These are phyloP conservation scores for Bacillus rossius DNA, from an alignment of 1,140 invertebrate genomes.

Conservation along the genomic window DNA sequence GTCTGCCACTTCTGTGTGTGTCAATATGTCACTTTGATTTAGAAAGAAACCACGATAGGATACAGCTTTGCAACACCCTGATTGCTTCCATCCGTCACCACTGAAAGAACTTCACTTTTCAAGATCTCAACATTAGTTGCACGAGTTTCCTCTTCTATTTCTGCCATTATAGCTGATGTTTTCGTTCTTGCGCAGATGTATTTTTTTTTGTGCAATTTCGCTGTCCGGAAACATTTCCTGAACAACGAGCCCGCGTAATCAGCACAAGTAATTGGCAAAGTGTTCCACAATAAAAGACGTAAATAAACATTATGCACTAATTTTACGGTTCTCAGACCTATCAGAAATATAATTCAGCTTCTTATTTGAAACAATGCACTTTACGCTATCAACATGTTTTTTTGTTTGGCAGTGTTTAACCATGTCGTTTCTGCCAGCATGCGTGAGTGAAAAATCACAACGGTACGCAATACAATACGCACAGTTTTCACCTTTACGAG, in stretches of 20 bases:
- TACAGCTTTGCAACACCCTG: not conserved
- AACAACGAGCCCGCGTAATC: not conserved
- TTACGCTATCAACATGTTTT: no score
- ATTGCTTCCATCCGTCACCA: not conserved
- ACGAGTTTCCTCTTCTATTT: not conserved
- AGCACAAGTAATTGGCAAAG: not conserved
- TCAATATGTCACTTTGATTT: not conserved
- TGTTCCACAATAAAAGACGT: slow-evolving; percentile 1
- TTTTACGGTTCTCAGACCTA: not conserved
- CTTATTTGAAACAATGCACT: no score
- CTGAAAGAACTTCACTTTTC: not conserved
- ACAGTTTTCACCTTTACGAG: no score
- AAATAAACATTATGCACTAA: not conserved
- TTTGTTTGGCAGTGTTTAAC: no score
- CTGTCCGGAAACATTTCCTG: not conserved
- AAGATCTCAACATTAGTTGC: not conserved
- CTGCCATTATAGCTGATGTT: not conserved
- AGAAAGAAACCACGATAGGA: not conserved
- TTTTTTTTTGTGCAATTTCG: slow-evolving; percentile 2
- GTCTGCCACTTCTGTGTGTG: slow-evolving; percentile 1
- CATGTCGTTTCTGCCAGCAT: no score
- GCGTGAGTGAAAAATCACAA: no score
- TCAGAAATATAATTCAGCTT: not conserved
- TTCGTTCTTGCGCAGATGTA: not conserved
- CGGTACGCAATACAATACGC: no score